Conservation (phyloP, 2,113 vertebrate species). For the Bubo scandiacus region DNA sequence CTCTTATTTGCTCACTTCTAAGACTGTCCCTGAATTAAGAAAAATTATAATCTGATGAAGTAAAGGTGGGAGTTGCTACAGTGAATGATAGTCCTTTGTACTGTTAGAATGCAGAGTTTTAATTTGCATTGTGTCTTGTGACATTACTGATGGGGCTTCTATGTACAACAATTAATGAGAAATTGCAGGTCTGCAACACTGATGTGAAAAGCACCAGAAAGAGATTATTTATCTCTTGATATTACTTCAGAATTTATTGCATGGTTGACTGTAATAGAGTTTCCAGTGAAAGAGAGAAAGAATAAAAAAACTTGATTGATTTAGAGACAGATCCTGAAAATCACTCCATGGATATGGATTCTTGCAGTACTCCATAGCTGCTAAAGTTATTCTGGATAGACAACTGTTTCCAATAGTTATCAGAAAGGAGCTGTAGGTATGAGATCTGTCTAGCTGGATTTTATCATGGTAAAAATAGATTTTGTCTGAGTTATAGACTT, state of each 20-base stretch:
- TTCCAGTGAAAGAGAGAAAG: background rate
- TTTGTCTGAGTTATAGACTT: background rate
- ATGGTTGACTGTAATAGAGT: background rate
- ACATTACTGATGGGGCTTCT: background rate
- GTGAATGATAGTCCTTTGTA: background rate
- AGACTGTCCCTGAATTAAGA: background rate
- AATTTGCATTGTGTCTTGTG: background rate
- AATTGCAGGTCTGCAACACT: background rate
- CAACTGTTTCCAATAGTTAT: background rate
- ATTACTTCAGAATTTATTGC: background rate
- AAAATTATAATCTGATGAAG: background rate
- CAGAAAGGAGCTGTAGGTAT: background rate
- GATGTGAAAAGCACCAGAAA: background rate
- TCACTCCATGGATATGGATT: background rate
- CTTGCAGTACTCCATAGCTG: background rate
- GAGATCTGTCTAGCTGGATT: background rate
- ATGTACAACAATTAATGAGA: background rate
- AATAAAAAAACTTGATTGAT: background rate
- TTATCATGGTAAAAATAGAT: background rate
- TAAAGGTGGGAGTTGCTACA: background rate
- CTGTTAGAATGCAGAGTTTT: background rate
- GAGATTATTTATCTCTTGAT: background rate
- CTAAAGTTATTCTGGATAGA: background rate
- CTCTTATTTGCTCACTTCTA: background rate
- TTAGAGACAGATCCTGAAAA: background rate